Evolutionary conservation across 2,797 vertebrate genomes (phyloP).

Genomic region (Hylomyscus alleni): DNA sequence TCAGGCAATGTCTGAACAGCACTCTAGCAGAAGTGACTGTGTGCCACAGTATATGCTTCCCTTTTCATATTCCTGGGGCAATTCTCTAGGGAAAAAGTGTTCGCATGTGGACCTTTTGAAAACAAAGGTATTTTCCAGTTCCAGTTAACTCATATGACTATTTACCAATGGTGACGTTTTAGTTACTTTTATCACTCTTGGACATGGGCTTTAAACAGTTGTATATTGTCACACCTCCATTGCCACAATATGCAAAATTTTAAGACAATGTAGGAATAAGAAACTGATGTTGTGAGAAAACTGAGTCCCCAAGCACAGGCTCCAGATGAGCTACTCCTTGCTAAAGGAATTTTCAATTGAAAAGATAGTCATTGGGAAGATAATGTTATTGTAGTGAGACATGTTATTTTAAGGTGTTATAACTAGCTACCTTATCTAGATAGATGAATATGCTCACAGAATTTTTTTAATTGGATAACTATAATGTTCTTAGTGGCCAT

Average conservation of each 20-base stretch:
- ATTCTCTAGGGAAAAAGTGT: neutral
- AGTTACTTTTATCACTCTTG: neutral
- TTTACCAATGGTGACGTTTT: neutral
- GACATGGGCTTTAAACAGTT: neutral
- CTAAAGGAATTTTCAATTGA: neutral
- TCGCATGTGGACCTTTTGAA: neutral
- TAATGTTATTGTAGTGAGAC: neutral
- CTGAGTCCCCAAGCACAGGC: neutral
- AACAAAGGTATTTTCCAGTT: neutral
- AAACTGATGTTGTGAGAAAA: neutral
- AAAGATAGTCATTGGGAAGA: neutral
- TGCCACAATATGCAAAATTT: neutral
- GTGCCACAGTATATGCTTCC: neutral
- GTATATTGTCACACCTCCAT: neutral
- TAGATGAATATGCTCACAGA: neutral
- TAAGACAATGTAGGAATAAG: neutral
- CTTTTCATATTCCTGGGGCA: neutral
- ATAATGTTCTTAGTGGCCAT: neutral
- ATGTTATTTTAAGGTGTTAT: neutral
- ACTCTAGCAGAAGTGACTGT: fast-evolving
- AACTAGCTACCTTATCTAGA: neutral
- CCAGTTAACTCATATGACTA: neutral
- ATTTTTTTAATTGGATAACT: slow-evolving; percentile 40
- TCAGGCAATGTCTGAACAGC: neutral
- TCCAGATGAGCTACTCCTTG: neutral